Evolutionary conservation across 2,888 invertebrate species (phyloP).

Genomic region (Eulithis testata): DNA sequence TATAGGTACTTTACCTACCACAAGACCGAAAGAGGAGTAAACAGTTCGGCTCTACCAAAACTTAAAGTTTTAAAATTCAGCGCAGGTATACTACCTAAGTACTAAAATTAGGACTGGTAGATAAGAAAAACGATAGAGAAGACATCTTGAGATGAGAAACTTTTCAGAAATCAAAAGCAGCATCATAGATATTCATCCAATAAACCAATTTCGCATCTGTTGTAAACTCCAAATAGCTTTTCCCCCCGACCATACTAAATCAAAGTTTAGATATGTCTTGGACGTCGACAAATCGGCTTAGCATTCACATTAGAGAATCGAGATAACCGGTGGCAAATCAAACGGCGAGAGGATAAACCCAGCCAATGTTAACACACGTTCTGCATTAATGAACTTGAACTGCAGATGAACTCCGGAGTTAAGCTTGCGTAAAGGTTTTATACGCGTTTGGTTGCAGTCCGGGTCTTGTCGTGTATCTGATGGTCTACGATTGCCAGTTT

Average conservation of each 20-base stretch:
- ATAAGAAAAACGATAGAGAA: too few relatives aligned
- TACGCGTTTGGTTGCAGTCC: constrained; percentile 18
- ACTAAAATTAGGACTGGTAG: too few relatives aligned
- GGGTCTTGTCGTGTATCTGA: background rate
- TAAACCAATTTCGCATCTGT: too few relatives aligned
- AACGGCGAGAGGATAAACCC: constrained; percentile 68
- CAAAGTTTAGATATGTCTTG: constrained; percentile 72
- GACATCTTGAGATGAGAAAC: too few relatives aligned
- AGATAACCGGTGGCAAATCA: constrained; percentile 64
- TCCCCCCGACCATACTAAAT: constrained; percentile 56
- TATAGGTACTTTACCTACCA: too few relatives aligned
- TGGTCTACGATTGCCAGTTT: background rate
- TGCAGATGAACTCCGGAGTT: constrained; percentile 29
- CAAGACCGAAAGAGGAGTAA: too few relatives aligned
- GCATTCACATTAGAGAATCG: constrained; percentile 68
- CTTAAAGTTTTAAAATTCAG: too few relatives aligned
- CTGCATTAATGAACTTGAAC: constrained; percentile 74
- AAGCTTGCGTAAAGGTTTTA: constrained; percentile 32
- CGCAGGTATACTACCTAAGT: too few relatives aligned
- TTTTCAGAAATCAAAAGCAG: too few relatives aligned
- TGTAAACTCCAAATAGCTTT: constrained; percentile 17
- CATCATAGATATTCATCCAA: too few relatives aligned
- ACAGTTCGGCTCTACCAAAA: too few relatives aligned
- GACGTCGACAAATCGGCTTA: constrained; percentile 78
- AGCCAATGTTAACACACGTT: constrained; percentile 55